Base-by-base conservation (phyloP, 2,797 vertebrate genomes). In the Peromyscus melanophrys region DNA sequence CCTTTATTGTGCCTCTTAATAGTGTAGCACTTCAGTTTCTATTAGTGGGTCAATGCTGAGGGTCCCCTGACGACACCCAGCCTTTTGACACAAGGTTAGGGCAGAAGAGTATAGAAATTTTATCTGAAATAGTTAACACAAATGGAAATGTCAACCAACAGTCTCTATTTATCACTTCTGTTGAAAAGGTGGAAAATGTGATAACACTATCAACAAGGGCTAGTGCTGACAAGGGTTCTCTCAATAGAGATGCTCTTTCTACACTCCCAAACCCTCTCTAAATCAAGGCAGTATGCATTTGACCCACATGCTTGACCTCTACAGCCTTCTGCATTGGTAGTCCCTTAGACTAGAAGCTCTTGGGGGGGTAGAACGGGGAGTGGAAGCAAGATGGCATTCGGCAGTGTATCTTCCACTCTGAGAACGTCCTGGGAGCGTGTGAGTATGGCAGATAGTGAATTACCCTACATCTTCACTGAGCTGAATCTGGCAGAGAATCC, bases 161-260 rank as follows among this genome's bases (percentile, higher is more conserved):
- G 40, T 90, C 27, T 88, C 95, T 77, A 59, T 84, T 96, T 77
- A 59, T 84, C 73, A 52, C 27, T 90, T 92, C 89, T 85, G 6
- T 59, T 31, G 12, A 84, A 81, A 91, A 63, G 34, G 49, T 76
- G 19, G 61, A 57, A 52, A 67, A n/a, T 86, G 69, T 97, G 57
- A 84, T 31, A 34, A 40, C 37, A 71, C 1, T 8, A 78, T 80
- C 31, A 71, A 46, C 49, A 65, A 52, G 17, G 57, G 8, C 63
- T 76, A 16, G 63, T 46, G 19, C 55, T 65, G 27, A 77, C 83
- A 69, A 61, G 34, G 31, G 21, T 25, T 61, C 27, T 90, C 21
- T 49, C 43, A 34, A 40, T 63, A 55, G 2, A 85, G 29, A 29
- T 55, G 86, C 17, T 37, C 8, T 88, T 90, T 84, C 59, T 73